Conservation (phyloP, 2,113 vertebrate species). For the Zapus hudsonius region DNA sequence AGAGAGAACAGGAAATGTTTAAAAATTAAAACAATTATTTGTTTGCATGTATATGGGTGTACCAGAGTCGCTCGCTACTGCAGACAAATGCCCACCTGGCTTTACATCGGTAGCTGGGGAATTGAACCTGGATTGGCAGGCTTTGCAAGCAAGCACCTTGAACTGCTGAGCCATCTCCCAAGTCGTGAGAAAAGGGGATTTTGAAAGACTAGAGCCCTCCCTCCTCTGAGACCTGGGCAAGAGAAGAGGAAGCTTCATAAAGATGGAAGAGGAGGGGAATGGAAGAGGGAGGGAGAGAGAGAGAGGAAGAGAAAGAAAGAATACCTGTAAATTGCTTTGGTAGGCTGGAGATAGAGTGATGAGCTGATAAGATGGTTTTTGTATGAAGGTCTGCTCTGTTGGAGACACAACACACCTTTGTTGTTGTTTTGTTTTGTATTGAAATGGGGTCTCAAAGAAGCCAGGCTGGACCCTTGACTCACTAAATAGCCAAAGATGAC, state of each 20-base stretch:
- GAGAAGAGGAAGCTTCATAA: neutral
- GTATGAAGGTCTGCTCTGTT: neutral
- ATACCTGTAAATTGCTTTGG: neutral
- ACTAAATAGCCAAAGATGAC: neutral
- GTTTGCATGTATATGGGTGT: too few species aligned
- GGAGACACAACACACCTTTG: neutral
- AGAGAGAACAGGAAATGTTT: neutral
- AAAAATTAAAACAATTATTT: too few species aligned
- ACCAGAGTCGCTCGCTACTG: too few species aligned
- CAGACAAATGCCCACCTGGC: too few species aligned
- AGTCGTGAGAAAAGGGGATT: too few species aligned
- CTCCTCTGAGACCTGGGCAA: too few species aligned
- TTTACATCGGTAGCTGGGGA: too few species aligned
- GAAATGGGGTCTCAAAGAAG: neutral
- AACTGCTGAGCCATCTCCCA: too few species aligned
- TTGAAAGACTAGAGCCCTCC: too few species aligned
- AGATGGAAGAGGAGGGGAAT: neutral
- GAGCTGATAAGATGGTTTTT: neutral
- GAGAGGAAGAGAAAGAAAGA: neutral
- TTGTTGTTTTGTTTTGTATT: neutral
- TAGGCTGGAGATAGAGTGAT: neutral
- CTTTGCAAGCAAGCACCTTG: too few species aligned
- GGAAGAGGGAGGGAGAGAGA: neutral
- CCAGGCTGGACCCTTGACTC: neutral
- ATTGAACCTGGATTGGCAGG: too few species aligned